Percentiles rank a stretch among this genome's conserved stretches.
phyloP scores from a whole-genome alignment of 2,888 invertebrate species.

The Euplexia lucipara region DNA sequence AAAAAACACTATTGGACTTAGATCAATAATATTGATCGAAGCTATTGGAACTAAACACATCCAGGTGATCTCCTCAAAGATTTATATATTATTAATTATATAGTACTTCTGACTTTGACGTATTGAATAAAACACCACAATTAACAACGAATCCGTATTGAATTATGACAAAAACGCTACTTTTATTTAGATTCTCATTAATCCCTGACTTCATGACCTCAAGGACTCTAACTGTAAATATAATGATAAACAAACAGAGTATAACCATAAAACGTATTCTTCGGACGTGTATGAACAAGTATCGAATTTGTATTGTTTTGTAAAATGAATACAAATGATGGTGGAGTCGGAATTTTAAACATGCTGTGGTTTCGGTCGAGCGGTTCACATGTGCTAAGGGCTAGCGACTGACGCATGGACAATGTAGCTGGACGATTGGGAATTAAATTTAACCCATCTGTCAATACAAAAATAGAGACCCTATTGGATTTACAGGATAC shows the following conservation, averaged over 20 bases:
- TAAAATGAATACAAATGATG: slow-evolving; percentile 69
- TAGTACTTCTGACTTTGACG: neutral
- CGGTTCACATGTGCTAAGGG: slow-evolving; percentile 57
- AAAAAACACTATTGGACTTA: too few relatives aligned
- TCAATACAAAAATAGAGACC: neutral
- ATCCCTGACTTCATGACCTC: slow-evolving; percentile 32
- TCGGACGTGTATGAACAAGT: slow-evolving; percentile 52
- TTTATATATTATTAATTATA: neutral
- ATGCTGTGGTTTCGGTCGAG: slow-evolving; percentile 72
- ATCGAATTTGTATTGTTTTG: slow-evolving; percentile 66
- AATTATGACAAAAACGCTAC: slow-evolving; percentile 21
- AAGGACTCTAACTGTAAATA: slow-evolving; percentile 55
- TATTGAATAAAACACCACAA: slow-evolving; percentile 1
- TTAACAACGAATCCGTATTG: slow-evolving; percentile 40
- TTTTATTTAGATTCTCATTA: slow-evolving; percentile 26
- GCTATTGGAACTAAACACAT: too few relatives aligned
- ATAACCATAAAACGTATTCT: slow-evolving; percentile 43
- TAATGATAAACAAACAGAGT: slow-evolving; percentile 45
- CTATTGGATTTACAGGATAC: neutral
- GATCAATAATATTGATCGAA: too few relatives aligned
- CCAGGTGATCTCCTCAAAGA: neutral
- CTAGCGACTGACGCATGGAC: slow-evolving; percentile 38
- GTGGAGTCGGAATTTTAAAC: slow-evolving; percentile 73
- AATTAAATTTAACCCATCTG: neutral
- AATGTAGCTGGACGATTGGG: slow-evolving; percentile 12